Percentiles rank a stretch among this genome's conserved stretches.
Conservation (phyloP, 1,140 invertebrate species). For the Drosophila kohkoa region DNA sequence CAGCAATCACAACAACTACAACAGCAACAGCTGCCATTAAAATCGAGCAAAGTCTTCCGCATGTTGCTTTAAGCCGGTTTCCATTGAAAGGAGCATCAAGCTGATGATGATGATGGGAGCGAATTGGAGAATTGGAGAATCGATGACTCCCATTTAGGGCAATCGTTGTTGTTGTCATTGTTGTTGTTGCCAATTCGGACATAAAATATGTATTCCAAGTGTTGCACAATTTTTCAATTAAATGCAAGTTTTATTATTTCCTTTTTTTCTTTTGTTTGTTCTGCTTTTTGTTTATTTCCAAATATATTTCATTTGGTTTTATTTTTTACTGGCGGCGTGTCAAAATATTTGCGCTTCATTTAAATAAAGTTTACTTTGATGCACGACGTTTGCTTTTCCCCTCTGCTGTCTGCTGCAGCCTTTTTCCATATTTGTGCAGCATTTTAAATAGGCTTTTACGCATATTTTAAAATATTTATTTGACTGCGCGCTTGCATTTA, state of each 20-base stretch:
- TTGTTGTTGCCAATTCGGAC: slow-evolving; percentile 42
- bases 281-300: neutral
- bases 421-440: slow-evolving; percentile 62
- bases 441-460: slow-evolving; percentile 65
- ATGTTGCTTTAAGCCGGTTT: slow-evolving; percentile 50
- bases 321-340: slow-evolving; percentile 46
- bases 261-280: neutral
- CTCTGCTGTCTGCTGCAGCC: neutral
- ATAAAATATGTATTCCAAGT: slow-evolving; percentile 52
- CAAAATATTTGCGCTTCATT: slow-evolving; percentile 81
- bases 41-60: slow-evolving; percentile 40
- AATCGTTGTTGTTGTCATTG: neutral
- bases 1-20: slow-evolving; percentile 21
- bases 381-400: slow-evolving; percentile 5
- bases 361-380: slow-evolving; percentile 79
- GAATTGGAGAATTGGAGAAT: slow-evolving; percentile 3
- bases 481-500: slow-evolving; percentile 39
- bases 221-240: slow-evolving; percentile 59
- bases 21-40: slow-evolving; percentile 31
- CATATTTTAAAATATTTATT: slow-evolving; percentile 75
- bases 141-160: slow-evolving; percentile 5
- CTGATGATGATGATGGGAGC: neutral
- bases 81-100: too few relatives aligned
- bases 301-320: slow-evolving; percentile 35
- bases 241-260: slow-evolving; percentile 48